Evolutionary conservation across 2,888 invertebrate species (phyloP).

Genomic region (Zaprionus lineosus): DNA sequence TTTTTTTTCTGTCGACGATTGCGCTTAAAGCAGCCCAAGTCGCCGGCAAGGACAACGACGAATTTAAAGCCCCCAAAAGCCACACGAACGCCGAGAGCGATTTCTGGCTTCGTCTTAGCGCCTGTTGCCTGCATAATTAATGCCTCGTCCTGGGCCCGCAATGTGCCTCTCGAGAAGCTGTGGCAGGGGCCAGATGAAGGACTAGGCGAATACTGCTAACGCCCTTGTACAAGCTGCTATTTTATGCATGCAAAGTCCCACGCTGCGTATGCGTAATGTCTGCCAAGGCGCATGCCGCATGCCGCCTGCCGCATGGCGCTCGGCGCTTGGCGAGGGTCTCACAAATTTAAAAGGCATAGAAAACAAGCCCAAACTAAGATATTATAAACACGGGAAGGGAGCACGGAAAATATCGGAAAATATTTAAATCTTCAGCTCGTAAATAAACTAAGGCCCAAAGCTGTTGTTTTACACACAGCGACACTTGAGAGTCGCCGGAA

Average conservation of each 20-base stretch:
- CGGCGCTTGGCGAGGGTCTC: too few species aligned
- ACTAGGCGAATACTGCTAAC: slow-evolving; percentile 48
- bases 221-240: slow-evolving; percentile 37
- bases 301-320: too few species aligned
- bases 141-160: slow-evolving; percentile 33
- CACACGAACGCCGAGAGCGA: not conserved
- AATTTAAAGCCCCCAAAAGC: not conserved
- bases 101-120: not conserved
- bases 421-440: too few species aligned
- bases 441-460: too few species aligned
- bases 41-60: too few species aligned
- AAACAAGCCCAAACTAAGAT: too few species aligned
- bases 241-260: slow-evolving; percentile 71
- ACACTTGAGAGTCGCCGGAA: too few species aligned
- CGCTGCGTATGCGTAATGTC: slow-evolving; percentile 65
- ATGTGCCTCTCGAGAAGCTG: slow-evolving; percentile 21
- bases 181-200: not conserved
- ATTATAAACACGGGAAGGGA: too few species aligned
- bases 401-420: too few species aligned
- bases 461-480: too few species aligned
- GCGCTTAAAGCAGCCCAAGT: too few species aligned
- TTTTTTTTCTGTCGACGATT: not conserved
- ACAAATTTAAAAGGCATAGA: too few species aligned
- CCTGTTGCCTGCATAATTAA: slow-evolving; percentile 60
- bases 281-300: slow-evolving; percentile 7